Evolutionary conservation across 1,140 invertebrate species (phyloP).

Genomic region (Coptotermes formosanus): DNA sequence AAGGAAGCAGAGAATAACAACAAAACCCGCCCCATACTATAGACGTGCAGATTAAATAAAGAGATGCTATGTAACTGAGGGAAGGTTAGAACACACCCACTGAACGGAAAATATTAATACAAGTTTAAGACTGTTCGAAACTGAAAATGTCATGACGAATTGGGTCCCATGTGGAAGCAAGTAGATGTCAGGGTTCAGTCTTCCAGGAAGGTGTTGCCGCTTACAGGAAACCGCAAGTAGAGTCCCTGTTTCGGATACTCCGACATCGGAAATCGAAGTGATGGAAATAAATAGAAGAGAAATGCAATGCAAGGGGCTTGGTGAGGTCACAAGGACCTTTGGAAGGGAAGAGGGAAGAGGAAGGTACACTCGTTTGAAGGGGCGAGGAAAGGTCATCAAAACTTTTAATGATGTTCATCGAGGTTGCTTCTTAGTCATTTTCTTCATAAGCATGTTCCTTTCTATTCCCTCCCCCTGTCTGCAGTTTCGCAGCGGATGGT

Average conservation of each 20-base stretch:
- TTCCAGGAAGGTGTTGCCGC: too few relatives aligned
- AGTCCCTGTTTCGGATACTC: background rate
- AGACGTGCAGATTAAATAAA: too few relatives aligned
- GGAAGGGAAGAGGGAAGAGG: background rate
- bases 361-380: background rate
- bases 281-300: background rate
- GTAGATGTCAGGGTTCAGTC: background rate
- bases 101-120: too few relatives aligned
- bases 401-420: background rate
- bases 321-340: background rate
- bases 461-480: background rate
- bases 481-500: too few relatives aligned
- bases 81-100: too few relatives aligned
- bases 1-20: too few relatives aligned
- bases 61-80: too few relatives aligned
- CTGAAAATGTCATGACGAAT: too few relatives aligned
- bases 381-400: background rate
- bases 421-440: background rate
- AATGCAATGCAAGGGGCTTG: background rate
- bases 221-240: background rate
- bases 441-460: background rate
- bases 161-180: too few relatives aligned
- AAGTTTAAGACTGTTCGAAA: too few relatives aligned
- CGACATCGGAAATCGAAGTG: background rate
- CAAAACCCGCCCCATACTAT: too few relatives aligned